A percentile compares a stretch with the other conserved stretches of the same genome.
Evolutionary conservation across 2,888 invertebrate genomes (phyloP).

Genomic region (Acrocyrtus sp.): DNA sequence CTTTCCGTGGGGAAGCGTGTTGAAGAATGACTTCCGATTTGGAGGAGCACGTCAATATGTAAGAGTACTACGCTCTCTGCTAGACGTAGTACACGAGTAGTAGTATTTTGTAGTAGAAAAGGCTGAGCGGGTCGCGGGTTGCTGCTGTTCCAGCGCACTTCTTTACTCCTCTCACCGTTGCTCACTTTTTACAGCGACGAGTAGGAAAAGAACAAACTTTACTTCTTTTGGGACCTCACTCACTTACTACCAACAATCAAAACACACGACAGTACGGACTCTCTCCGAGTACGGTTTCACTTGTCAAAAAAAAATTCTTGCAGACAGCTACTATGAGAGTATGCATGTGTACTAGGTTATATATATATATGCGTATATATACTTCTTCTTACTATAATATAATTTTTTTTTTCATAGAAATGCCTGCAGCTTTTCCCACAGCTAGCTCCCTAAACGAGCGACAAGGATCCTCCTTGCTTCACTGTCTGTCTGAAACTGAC

Average conservation of each 20-base stretch:
- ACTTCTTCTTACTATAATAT: conserved; percentile 12
- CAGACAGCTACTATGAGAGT: not conserved
- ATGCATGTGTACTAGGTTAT: not conserved
- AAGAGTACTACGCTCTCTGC: conserved; percentile 36
- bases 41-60: conserved; percentile 50
- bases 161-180: too few species aligned
- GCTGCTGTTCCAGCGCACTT: conserved; percentile 9
- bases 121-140: not conserved
- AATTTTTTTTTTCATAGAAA: not conserved
- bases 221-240: too few species aligned
- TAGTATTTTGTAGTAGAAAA: conserved; percentile 5
- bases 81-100: too few species aligned
- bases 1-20: conserved; percentile 51
- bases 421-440: not conserved
- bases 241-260: too few species aligned
- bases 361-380: conserved; percentile 1
- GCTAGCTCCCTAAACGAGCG: conserved; percentile 9
- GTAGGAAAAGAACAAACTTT: too few species aligned
- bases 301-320: conserved; percentile 39
- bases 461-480: conserved; percentile 46
- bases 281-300: conserved; percentile 37
- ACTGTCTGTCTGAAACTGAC: conserved; percentile 41
- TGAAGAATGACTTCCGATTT: conserved; percentile 52
- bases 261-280: too few species aligned
- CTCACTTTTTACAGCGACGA: too few species aligned